Base-by-base conservation (phyloP, 2,797 vertebrate species). In the Chelidonichthys spinosus region DNA sequence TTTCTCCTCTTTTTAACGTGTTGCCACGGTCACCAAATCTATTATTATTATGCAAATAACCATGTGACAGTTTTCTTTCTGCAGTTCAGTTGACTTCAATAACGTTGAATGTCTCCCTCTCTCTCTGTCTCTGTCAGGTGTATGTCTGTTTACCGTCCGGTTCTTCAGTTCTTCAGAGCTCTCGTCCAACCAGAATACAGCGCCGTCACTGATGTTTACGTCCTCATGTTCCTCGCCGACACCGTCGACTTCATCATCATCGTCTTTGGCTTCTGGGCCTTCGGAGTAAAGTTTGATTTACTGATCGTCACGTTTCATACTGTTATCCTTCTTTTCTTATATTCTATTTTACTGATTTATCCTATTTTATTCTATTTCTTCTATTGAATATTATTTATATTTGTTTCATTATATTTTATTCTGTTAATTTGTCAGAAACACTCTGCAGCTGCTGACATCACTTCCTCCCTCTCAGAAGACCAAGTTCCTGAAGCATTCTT, bases 181-280 rank as follows among this genome's bases (percentile, higher is more conserved):
- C 96, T 99, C 14, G 96, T 99, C 90, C 96, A 97, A 68, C 97
- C 97, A 8, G 97, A 99, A 77, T 98, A 97, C 91, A 98, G 97
- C 2, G 97, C 97, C 0, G 97, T 98, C 87, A 98, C 97, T 0
- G 97, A 99, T 2, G 97, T 99, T 4, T 99, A 99, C 0, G 97
- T 98, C 67, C 94, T 98, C 84, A 99, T 99, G 97, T 99, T 99
- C 89, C 94, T 99, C 32, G 96, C 97, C 0, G 97, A 99, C 84
- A 98, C 96, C 0, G 95, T 98, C 0, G 97, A 98, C 91, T 99
- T 99, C 89, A 96, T 98, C 92, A 96, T 98, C 90, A 98, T 98
- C 42, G 96, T 99, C 56, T 99, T 99, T 61, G 97, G 97, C 80
- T 99, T 98, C 89, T 97, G 97, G 96, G 97, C 97, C 74, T 98